phyloP scores from a whole-genome alignment of 2,113 vertebrate species.

The Platysternon megacephalum region DNA sequence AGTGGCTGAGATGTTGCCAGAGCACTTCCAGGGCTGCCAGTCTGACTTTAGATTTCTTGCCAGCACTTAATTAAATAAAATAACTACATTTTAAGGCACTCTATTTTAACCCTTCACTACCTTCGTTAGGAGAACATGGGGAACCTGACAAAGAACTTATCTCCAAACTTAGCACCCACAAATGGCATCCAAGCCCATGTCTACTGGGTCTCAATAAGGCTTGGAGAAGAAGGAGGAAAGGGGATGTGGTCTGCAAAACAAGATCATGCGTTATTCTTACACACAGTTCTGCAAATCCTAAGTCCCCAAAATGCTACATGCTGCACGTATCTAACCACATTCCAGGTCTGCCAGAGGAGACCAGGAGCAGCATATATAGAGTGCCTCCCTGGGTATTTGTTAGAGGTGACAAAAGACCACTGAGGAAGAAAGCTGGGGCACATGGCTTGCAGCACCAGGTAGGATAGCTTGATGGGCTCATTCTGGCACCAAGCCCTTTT shows the following conservation, averaged over 20 bases:
- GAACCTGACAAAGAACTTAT: neutral
- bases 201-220: neutral
- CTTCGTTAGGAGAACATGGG: neutral
- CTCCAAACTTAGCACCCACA: neutral
- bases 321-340: conserved; percentile 11
- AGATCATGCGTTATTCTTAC: neutral
- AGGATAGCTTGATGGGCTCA: neutral
- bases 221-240: neutral
- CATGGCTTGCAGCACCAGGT: conserved; percentile 58
- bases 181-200: neutral
- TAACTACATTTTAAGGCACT: neutral
- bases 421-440: conserved; percentile 31
- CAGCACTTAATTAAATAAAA: neutral
- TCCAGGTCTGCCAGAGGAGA: conserved; percentile 23
- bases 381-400: conserved; percentile 55
- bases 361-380: conserved; percentile 50
- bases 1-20: neutral
- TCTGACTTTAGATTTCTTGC: neutral
- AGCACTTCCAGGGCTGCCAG: neutral
- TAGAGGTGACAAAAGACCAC: conserved; percentile 57
- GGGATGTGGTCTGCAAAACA: neutral
- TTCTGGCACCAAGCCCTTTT: conserved; percentile 13
- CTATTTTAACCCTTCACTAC: neutral
- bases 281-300: neutral
- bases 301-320: neutral